Base-by-base conservation (phyloP, 2,797 vertebrate genomes). In the Cryptoblepharus egeriae region DNA sequence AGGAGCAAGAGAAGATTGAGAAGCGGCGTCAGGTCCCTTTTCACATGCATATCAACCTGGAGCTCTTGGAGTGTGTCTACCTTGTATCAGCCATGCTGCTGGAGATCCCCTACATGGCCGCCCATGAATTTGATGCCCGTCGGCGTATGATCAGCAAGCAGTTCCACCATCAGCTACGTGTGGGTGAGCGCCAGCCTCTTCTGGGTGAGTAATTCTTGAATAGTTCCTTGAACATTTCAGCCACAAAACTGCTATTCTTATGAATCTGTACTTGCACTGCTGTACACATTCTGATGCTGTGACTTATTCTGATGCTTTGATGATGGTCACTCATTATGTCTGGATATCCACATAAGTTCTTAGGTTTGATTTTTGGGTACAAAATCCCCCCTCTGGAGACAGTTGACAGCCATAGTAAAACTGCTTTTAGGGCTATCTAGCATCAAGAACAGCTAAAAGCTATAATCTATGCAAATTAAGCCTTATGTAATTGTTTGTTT, bases 61-160 rank as follows among this genome's bases (percentile, higher is more conserved):
- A 98, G 92, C 96, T 98, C 80, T 93, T 98, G 81, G 97, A 98
- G 90, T 98, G 98, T 24, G 98, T 99, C 63, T 98, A 99, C 83
- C 93, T 99, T 94, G 98, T 98, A 83, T 98, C 98, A 0, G 97
- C 98, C 85, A 99, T 98, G 98, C 93, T 99, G 87, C 92, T 98
- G 84, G 97, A 98, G 93, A 98, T 98, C 90, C 98, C 98, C 12
- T 99, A 98, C 96, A 98, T 98, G 98, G 98, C 97, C 0, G 97
- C 97, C 0, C 98, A 98, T 0, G 97, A 99, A 93, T 98, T 98
- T 0, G 97, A 99, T 0, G 98, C 98, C 58, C 97, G 97, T 1
- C 95, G 98, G 6, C 94, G 97, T 75, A 98, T 98, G 98, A 98
- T 98, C 94, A 98, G 97, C 97, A 98, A 98, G 85, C 98, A 99